These are phyloP conservation scores for Drosophila simulans DNA, from an alignment of 1,140 invertebrate genomes.

Conservation along the genomic window DNA sequence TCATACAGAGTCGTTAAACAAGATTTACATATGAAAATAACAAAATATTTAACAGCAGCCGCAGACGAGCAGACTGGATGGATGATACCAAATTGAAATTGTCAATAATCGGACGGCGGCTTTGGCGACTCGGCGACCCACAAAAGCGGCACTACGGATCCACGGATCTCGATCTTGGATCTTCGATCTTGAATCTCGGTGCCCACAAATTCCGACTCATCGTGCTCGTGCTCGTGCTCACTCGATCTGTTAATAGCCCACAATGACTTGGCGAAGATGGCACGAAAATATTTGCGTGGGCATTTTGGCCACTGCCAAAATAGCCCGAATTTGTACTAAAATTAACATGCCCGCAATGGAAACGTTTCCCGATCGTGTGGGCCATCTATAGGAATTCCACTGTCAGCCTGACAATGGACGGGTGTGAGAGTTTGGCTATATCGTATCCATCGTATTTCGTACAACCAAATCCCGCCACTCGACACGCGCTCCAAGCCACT, in stretches of 20 bases:
- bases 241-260: slow-evolving; percentile 68
- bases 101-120: slow-evolving; percentile 52
- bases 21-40: slow-evolving; percentile 81
- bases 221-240: slow-evolving; percentile 16
- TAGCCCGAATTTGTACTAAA: slow-evolving; percentile 66
- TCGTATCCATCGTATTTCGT: background rate
- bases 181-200: slow-evolving; percentile 1
- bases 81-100: slow-evolving; percentile 75
- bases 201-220: slow-evolving; percentile 44
- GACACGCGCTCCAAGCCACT: slow-evolving; percentile 27
- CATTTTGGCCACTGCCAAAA: slow-evolving; percentile 58
- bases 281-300: slow-evolving; percentile 72
- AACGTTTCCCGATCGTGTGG: slow-evolving; percentile 39
- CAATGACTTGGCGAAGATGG: slow-evolving; percentile 51
- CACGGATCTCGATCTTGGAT: background rate
- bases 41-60: slow-evolving; percentile 62
- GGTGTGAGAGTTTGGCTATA: slow-evolving; percentile 32
- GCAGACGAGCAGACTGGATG: slow-evolving; percentile 32
- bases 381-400: slow-evolving; percentile 43
- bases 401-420: slow-evolving; percentile 50
- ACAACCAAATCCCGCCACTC: slow-evolving; percentile 4
- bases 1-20: slow-evolving; percentile 81
- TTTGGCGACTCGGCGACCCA: slow-evolving; percentile 65
- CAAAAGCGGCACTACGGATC: slow-evolving; percentile 50
- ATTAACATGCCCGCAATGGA: slow-evolving; percentile 68